These are phyloP conservation scores for Galagoides demidoff DNA, from an alignment of 2,797 vertebrate species.

Conservation along the genomic window DNA sequence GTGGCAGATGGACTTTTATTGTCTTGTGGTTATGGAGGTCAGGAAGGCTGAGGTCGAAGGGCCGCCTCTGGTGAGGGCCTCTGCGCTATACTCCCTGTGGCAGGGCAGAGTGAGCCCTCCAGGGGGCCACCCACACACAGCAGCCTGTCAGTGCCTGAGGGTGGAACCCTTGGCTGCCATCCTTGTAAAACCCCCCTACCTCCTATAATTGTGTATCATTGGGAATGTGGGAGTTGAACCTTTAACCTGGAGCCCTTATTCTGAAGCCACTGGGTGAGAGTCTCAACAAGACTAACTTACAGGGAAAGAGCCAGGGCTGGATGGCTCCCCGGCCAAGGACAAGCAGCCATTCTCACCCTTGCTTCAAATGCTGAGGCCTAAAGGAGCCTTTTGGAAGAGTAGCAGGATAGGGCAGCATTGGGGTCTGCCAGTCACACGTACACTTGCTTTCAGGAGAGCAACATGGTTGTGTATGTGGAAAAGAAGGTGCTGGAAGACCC, in stretches of 20 bases:
- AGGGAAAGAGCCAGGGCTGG: no score
- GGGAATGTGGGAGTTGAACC: background rate
- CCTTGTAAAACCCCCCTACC: no score
- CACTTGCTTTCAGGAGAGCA: conserved; percentile 89
- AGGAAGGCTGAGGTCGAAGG: background rate
- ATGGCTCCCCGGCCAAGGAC: background rate
- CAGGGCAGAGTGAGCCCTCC: background rate
- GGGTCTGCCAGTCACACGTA: background rate
- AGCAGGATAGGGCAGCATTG: background rate
- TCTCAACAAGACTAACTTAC: no score
- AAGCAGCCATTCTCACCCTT: background rate
- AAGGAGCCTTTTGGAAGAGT: background rate
- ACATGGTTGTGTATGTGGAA: conserved; percentile 98
- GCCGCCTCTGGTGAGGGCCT: background rate
- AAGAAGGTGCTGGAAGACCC: conserved; percentile 98
- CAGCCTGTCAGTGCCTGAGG: background rate
- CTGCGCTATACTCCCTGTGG: background rate
- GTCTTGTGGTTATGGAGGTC: background rate
- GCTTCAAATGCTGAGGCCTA: background rate
- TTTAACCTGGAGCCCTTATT: background rate
- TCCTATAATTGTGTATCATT: accelerated
- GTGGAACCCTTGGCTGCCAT: background rate
- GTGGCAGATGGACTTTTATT: background rate
- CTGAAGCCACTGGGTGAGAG: no score
- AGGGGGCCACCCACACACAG: background rate